Evolutionary conservation across 2,113 vertebrate genomes (phyloP), one percentile per base, ranked within the genome.

Genomic region (Murina feae): DNA sequence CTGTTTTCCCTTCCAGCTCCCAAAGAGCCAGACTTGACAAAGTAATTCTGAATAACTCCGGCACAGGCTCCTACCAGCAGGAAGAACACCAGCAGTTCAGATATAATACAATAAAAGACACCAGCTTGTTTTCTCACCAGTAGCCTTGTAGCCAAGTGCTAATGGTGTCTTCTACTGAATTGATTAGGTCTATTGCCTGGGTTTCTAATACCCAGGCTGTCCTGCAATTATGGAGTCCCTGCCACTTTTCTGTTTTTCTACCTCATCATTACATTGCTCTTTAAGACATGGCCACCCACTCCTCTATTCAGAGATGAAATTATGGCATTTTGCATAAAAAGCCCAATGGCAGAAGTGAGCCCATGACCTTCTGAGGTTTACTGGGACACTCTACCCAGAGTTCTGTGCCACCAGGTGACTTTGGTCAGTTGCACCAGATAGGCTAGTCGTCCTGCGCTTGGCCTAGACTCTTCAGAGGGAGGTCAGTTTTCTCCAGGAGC

Each of bases 41-140:
- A 84, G 66, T 86, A 96, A 97, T 95, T 95, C 75, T 94, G 53
- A 97, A 83, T 63, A 90, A 82, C 71, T 80, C 72, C 8, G 47
- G n/a, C 37, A 80, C 95, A 86, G 90, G 16, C 37, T 97, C 94
- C 89, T 68, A 95, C 71, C 63, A 93, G 94, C 96, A 94, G 95
- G 80, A 91, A 97, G 90, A 97, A 42, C 86, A 90, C 86, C 94
- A 85, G 89, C 51, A 47, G 82, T 44, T 96, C 90, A 96, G 86
- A 93, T 32, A 92, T 51, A 94, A 91, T 76, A 97, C 94, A 97
- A 94, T 85, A 89, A 96, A 96, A 96, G 30, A 72, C 85, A 0
- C 66, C 86, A 89, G 95, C 89, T 68, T 96, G 87, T 71, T 74
- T 49, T 95, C 93, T 96, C 90, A 63, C 76, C 71, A 63, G 83